Base-by-base conservation (phyloP, 2,113 vertebrate genomes). In the Bambusicola thoracicus region DNA sequence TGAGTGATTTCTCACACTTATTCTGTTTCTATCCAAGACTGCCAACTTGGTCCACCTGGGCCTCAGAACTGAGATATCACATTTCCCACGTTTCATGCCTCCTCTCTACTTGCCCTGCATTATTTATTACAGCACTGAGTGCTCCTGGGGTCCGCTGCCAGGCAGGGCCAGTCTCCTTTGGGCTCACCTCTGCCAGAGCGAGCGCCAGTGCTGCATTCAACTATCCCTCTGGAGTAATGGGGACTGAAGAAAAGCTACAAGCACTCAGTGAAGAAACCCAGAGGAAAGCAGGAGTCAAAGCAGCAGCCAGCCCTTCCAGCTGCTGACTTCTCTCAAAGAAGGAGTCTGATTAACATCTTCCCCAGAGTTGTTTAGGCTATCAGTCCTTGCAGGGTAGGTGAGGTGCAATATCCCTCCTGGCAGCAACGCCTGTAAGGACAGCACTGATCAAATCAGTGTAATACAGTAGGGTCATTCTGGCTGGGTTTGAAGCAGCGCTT, bases 1-100 rank as follows among this genome's bases (percentile, higher is more conserved):
- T 98, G 97, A 98, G 96, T 97, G 98, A 98, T 97, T 98, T 98
- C 98, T 98, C 98, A 97, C 98, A 98, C 97, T 97, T 98, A 97
- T 92, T 98, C 96, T 95, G 89, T 95, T 97, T 97, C 97, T 96
- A 93, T 94, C 97, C 89, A 81, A 96, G 97, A 90, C 95, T 96
- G 96, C 97, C 94, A 83, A 63, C 91, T 96, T 78, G 95, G 97
- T 97, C 98, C 97, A 93, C 95, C 48, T 97, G 96, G 97, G 97
- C 96, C 96, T 97, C 80, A 53, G 94, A 97, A 96, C 96, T 97
- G 97, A 97, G 96, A 97, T 97, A 97, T 97, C 97, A 96, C 95
- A 97, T 97, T 98, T 97, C 96, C 96, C 97, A 97, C 91, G 1
- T 97, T 94, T 97, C 95, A 90, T 97, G 96, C 91, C 86, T 95